These are phyloP conservation scores for Germaria angustata DNA, from an alignment of 2,888 invertebrate species.

Conservation along the genomic window DNA sequence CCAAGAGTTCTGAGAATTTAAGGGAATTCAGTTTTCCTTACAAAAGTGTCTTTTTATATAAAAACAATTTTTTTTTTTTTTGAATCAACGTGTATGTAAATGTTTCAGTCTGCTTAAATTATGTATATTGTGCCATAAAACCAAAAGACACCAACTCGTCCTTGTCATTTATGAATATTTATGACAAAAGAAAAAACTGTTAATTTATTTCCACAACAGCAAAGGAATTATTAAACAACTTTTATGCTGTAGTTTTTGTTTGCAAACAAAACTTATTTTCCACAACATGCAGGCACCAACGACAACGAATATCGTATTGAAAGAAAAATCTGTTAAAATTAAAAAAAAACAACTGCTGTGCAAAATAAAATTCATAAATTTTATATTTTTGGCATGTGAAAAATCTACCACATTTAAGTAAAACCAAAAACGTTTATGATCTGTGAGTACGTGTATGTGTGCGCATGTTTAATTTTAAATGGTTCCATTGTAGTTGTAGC, in stretches of 20 bases:
- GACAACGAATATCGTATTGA: not conserved
- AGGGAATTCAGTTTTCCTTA: too few relatives aligned
- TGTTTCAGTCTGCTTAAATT: not conserved
- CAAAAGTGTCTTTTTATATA: too few relatives aligned
- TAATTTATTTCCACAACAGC: constrained; percentile 32
- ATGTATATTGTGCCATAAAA: not conserved
- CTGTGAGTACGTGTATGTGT: not conserved
- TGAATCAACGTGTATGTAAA: too few relatives aligned
- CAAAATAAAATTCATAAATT: constrained; percentile 42
- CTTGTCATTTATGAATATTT: constrained; percentile 53
- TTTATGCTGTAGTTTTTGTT: constrained; percentile 7
- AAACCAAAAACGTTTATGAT: not conserved
- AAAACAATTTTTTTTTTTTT: too few relatives aligned
- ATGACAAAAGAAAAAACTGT: constrained; percentile 43
- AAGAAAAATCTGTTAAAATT: constrained; percentile 11
- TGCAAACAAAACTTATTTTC: constrained; percentile 34
- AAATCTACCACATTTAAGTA: constrained; percentile 26
- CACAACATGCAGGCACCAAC: constrained; percentile 10
- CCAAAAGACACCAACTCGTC: constrained; percentile 5
- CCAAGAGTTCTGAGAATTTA: too few relatives aligned
- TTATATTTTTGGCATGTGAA: constrained; percentile 40
- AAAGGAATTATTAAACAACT: constrained; percentile 3
- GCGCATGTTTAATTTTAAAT: constrained; percentile 13
- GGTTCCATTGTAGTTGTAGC: not conserved
- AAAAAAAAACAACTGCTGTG: constrained; percentile 24